These are phyloP conservation scores for Aegypius monachus DNA, from an alignment of 2,113 vertebrate genomes.

Conservation along the genomic window DNA sequence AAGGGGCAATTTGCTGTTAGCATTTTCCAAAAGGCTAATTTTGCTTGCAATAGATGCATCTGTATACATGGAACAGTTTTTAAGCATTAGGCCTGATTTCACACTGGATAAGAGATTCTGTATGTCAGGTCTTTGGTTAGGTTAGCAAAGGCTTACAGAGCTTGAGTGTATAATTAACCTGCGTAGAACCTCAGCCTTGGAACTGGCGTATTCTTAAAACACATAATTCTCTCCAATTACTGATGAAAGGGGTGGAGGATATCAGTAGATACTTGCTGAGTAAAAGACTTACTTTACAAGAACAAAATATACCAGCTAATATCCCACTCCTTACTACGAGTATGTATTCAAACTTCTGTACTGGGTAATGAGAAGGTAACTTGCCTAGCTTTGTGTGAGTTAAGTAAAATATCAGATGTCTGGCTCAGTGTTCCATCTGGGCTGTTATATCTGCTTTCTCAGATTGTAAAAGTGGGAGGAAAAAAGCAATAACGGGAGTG, in stretches of 20 bases:
- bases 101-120: neutral
- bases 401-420: neutral
- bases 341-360: neutral
- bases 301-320: neutral
- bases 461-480: neutral
- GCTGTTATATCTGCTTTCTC: neutral
- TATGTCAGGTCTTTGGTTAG: neutral
- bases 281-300: neutral
- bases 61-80: neutral
- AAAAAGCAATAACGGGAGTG: neutral
- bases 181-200: neutral
- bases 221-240: neutral
- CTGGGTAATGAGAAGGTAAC: neutral
- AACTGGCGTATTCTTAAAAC: neutral
- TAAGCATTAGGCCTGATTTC: neutral
- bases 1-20: neutral
- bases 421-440: neutral
- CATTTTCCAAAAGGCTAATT: neutral
- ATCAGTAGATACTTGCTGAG: neutral
- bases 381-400: neutral
- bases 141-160: neutral
- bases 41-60: neutral
- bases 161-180: neutral
- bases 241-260: neutral
- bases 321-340: neutral